A percentile compares a stretch with the other conserved stretches of the same genome.
These are phyloP conservation scores for Oxyteleia sp. DNA, from an alignment of 2,888 invertebrate genomes.

Conservation along the genomic window DNA sequence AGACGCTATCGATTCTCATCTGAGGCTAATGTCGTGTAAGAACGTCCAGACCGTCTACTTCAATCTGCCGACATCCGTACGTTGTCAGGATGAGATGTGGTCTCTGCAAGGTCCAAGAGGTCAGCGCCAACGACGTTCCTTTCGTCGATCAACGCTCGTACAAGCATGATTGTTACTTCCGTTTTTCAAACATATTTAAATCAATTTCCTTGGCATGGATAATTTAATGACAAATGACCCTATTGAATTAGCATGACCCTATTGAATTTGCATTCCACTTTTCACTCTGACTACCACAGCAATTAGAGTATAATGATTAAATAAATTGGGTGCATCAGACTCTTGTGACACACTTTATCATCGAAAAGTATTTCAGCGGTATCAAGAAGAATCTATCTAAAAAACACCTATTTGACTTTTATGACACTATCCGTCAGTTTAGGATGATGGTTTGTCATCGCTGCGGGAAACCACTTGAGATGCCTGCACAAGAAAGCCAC, in stretches of 20 bases:
- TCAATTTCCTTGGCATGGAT: conserved; percentile 19
- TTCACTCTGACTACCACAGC: too few species aligned
- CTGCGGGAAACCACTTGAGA: conserved; percentile 80
- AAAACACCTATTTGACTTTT: conserved; percentile 77
- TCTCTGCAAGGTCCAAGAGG: conserved; percentile 66
- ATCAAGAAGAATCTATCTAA: conserved; percentile 10
- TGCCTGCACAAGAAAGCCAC: conserved; percentile 51
- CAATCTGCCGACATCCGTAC: conserved; percentile 78
- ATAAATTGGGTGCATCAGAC: background rate
- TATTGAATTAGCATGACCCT: too few species aligned
- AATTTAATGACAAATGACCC: too few species aligned
- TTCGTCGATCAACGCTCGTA: conserved; percentile 53
- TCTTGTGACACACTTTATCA: conserved; percentile 11
- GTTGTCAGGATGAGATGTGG: conserved; percentile 75
- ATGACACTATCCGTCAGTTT: conserved; percentile 80
- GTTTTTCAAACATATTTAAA: conserved; percentile 47
- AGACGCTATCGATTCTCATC: conserved; percentile 85
- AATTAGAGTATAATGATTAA: conserved; percentile 9
- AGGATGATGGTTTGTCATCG: conserved; percentile 77
- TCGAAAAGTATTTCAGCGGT: conserved; percentile 5
- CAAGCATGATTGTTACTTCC: conserved; percentile 51
- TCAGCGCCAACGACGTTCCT: conserved; percentile 64
- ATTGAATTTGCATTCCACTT: conserved; percentile 9
- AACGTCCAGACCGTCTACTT: conserved; percentile 80
- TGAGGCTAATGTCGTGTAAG: conserved; percentile 85